phyloP scores from a whole-genome alignment of 2,888 invertebrate genomes.

The Melanostoma mellinum region DNA sequence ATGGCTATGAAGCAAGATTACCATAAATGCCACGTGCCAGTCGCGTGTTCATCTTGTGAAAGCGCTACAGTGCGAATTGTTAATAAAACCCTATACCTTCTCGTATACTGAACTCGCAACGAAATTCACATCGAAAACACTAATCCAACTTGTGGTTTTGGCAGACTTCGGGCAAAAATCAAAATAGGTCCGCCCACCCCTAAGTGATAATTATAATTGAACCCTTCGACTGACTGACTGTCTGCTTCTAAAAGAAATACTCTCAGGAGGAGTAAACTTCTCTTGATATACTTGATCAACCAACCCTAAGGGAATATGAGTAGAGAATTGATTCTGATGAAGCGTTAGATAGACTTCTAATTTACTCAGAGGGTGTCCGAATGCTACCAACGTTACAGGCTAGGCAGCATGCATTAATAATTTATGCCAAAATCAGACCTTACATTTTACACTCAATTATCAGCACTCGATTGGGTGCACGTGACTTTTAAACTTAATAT shows the following conservation, averaged over 20 bases:
- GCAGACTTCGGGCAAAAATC: conserved; percentile 53
- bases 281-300: conserved; percentile 29
- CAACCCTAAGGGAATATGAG: conserved; percentile 53
- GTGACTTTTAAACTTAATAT: conserved; percentile 63
- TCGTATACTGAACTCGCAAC: conserved; percentile 34
- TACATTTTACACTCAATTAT: conserved; percentile 76
- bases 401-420: conserved; percentile 69
- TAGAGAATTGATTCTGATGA: conserved; percentile 64
- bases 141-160: conserved; percentile 73
- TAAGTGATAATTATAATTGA: conserved; percentile 74
- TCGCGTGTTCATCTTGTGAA: conserved; percentile 72
- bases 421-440: conserved; percentile 75
- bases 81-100: conserved; percentile 67
- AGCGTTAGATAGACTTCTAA: conserved; percentile 75
- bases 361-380: conserved; percentile 74
- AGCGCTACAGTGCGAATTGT: conserved; percentile 73
- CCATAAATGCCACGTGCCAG: conserved; percentile 73
- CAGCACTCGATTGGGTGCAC: conserved; percentile 74
- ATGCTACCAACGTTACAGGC: conserved; percentile 51
- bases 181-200: conserved; percentile 48
- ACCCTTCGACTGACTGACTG: conserved; percentile 55
- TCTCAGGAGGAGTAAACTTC: no score
- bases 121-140: conserved; percentile 51
- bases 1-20: conserved; percentile 72
- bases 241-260: conserved; percentile 29